Base-by-base conservation (phyloP, 1,140 invertebrate genomes). In the Diachasmimorpha longicaudata region DNA sequence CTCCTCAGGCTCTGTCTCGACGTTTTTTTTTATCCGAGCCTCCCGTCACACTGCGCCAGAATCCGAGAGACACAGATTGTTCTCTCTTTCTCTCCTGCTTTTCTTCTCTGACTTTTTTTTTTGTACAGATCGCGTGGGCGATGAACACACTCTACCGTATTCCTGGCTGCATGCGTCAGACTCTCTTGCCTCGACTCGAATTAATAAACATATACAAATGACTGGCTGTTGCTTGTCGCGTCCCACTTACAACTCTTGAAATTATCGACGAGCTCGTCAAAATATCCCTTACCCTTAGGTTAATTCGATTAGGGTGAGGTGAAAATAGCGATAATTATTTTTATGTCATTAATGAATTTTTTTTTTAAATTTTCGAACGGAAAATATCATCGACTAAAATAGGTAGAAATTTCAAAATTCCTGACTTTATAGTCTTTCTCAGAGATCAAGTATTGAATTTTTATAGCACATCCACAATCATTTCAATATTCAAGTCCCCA, bases 201-300 rank as follows among this genome's bases (percentile, higher is more conserved):
- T 88, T 88, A 88, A 88, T 88, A 86, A 88, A 86, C 84, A 87
- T 83, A 84, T 85, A 87, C 86, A 86, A 86, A 87, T 86, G 83
- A 85, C 82, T 84, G 83, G 81, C 83, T 83, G 85, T 86, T 83
- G 83, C 83, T 83, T 80, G 80, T 81, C 76, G 82, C 82, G 82
- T 84, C 80, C 79, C 81, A 74, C 46, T 79, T 79, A 72, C 63
- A 78, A 44, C 63, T 74, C n/a, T 42, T 75, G 31, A 4, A 23
- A 75, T 42, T 37, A 73, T 73, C 42, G 36, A 37, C 55, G 31
- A 21, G 25, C 44, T 42, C 36, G 36, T 63, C 31, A 63, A 52
- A 16, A 16, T 52, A 16, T 8, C 48, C 48, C 48, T n/a, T 52
- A 9, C 48, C 48, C 48, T n/a, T 52, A 9, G 48, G 48, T n/a